These are phyloP conservation scores for Poeciliopsis retropinna DNA, from an alignment of 2,113 vertebrate genomes.

Conservation along the genomic window DNA sequence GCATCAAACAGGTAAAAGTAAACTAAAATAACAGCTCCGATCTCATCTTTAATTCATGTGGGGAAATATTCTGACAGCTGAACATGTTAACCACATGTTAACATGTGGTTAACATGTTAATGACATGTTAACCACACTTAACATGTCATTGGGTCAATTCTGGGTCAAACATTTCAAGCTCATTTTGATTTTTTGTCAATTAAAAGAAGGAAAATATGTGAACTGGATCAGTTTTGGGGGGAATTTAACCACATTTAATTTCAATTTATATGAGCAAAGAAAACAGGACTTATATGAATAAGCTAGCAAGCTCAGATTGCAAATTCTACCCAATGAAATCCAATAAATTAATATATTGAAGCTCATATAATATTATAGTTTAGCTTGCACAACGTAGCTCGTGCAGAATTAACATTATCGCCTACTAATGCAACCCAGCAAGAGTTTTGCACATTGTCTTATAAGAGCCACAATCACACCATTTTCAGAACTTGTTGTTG, in stretches of 20 bases:
- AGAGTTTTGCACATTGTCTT: neutral
- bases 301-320: no score
- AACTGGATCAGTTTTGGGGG: neutral
- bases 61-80: no score
- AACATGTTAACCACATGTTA: no score
- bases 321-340: neutral
- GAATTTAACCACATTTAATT: no score
- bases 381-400: neutral
- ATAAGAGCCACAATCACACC: neutral
- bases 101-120: no score
- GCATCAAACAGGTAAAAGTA: neutral
- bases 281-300: no score
- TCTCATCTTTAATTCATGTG: neutral
- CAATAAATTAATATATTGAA: neutral
- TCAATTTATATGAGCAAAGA: no score
- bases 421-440: neutral
- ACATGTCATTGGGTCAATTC: no score
- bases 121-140: no score
- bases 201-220: neutral
- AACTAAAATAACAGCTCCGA: neutral
- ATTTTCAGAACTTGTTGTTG: constrained; percentile 47
- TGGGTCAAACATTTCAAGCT: no score
- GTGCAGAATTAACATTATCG: neutral
- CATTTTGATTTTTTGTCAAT: neutral
- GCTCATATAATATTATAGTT: neutral